Percentiles rank a stretch among this genome's conserved stretches.
Conservation (phyloP, 92 coral and sea anemone species). For the Epizoanthus fatuus region DNA sequence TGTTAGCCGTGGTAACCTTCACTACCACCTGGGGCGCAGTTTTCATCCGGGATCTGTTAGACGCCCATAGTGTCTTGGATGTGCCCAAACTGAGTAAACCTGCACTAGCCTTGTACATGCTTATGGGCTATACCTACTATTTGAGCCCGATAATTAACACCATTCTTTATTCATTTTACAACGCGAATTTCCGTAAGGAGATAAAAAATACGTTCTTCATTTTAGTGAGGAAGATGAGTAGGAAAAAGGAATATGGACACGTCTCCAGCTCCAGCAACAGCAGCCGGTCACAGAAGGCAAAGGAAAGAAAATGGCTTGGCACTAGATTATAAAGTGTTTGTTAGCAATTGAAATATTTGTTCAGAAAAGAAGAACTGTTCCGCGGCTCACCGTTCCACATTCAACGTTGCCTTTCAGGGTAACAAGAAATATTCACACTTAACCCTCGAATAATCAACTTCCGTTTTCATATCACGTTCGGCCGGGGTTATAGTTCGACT, state of each 20-base stretch:
- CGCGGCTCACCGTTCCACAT: no score
- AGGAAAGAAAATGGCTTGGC: neutral
- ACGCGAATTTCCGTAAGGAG: constrained; percentile 34
- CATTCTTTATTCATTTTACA: constrained; percentile 33
- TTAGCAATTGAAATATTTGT: neutral
- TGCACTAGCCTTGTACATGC: neutral
- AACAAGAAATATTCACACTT: no score
- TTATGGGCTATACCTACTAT: constrained; percentile 13
- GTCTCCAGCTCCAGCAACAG: neutral
- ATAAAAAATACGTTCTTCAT: neutral
- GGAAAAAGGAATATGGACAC: neutral
- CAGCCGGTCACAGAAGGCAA: neutral
- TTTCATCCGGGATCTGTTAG: constrained; percentile 36
- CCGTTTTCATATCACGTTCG: no score
- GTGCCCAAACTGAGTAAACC: neutral
- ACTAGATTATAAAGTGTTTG: constrained; percentile 11
- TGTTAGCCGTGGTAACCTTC: constrained; percentile 16
- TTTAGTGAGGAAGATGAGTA: neutral
- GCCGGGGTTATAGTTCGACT: no score
- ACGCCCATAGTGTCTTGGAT: neutral
- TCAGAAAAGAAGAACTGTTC: no score
- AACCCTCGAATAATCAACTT: no score
- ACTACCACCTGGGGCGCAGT: constrained; percentile 25
- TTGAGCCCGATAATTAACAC: constrained; percentile 24
- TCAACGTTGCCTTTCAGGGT: no score